These are phyloP conservation scores for Sebastes matsubarae DNA, from an alignment of 2,797 vertebrate genomes.

Conservation along the genomic window DNA sequence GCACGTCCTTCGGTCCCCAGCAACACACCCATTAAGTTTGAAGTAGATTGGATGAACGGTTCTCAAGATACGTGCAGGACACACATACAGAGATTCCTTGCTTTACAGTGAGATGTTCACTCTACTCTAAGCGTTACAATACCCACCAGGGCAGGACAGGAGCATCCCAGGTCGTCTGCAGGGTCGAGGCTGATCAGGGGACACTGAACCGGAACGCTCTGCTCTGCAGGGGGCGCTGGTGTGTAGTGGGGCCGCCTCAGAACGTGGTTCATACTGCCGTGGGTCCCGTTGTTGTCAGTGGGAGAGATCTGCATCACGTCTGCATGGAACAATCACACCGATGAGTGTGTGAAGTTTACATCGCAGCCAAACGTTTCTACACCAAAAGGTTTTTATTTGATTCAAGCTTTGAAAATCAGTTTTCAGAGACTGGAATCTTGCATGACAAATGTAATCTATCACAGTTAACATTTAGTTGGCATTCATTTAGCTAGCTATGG, in stretches of 20 bases:
- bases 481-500: neutral
- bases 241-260: conserved; percentile 62
- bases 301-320: conserved; percentile 81
- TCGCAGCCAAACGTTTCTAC: neutral
- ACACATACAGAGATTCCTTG: neutral
- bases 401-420: neutral
- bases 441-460: neutral
- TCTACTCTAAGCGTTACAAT: neutral
- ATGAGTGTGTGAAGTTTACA: neutral
- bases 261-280: conserved; percentile 85
- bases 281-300: conserved; percentile 82
- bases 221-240: conserved; percentile 66
- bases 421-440: neutral
- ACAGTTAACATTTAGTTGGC: neutral
- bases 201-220: conserved; percentile 54
- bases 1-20: too few relatives aligned
- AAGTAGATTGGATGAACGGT: too few relatives aligned
- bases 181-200: conserved; percentile 58
- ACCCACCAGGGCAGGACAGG: conserved; percentile 69
- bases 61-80: neutral
- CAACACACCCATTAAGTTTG: too few relatives aligned
- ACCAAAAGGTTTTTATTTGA: neutral
- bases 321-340: conserved; percentile 7
- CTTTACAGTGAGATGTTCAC: neutral
- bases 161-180: conserved; percentile 65